Evolutionary conservation across 2,888 invertebrate genomes (phyloP).

Genomic region (Cephalotes varians): DNA sequence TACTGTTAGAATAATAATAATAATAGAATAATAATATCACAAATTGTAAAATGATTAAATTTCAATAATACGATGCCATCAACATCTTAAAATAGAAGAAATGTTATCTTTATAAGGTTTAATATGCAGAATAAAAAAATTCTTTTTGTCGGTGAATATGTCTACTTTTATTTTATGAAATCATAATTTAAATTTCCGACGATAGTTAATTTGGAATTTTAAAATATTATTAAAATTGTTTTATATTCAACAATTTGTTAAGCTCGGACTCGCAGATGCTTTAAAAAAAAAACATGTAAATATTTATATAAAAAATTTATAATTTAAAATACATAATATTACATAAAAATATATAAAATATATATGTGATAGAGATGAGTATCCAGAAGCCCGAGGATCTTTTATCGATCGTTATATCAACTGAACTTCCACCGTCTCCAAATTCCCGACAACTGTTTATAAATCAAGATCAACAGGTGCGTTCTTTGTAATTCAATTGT

Average conservation of each 20-base stretch:
- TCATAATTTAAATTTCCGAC: background rate
- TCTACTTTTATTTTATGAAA: background rate
- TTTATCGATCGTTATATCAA: constrained; percentile 77
- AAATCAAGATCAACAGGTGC: constrained; percentile 82
- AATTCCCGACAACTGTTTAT: constrained; percentile 79
- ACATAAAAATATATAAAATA: background rate
- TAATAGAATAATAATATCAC: too few relatives aligned
- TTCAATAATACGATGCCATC: too few relatives aligned
- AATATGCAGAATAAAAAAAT: background rate
- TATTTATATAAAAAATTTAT: too few relatives aligned
- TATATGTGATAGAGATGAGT: constrained; percentile 76
- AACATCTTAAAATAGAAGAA: too few relatives aligned
- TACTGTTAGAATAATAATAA: too few relatives aligned
- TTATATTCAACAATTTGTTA: background rate
- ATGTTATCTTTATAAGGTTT: background rate
- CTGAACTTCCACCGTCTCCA: constrained; percentile 77
- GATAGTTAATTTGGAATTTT: background rate
- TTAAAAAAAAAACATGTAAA: background rate
- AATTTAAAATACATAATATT: too few relatives aligned
- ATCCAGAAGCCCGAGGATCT: constrained; percentile 79
- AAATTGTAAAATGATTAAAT: too few relatives aligned
- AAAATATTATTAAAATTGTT: background rate
- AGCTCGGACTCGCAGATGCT: background rate
- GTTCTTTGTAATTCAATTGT: constrained; percentile 63
- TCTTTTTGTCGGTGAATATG: too few relatives aligned